Evolutionary conservation across 1,140 invertebrate species (phyloP).

Genomic region (Maconellicoccus hirsutus): DNA sequence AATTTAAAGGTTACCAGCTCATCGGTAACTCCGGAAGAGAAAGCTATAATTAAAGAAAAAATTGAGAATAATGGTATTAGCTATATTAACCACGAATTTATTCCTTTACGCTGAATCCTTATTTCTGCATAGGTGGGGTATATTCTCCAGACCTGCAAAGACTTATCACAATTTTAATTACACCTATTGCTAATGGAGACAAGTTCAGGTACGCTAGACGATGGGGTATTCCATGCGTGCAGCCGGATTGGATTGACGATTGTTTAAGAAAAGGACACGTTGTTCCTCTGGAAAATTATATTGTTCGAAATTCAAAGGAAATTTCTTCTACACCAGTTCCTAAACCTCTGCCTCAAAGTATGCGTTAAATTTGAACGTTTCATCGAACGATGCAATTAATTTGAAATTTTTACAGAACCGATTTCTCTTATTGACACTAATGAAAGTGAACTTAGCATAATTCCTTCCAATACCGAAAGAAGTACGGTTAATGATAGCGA

Average conservation of each 20-base stretch:
- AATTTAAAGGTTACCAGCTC: slow-evolving; percentile 68
- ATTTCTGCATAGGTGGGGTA: slow-evolving; percentile 28
- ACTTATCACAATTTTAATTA: slow-evolving; percentile 42
- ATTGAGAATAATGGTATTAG: slow-evolving; percentile 55
- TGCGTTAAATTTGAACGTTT: no score
- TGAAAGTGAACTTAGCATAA: neutral
- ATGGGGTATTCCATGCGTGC: slow-evolving; percentile 60
- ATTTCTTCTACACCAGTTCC: slow-evolving; percentile 37
- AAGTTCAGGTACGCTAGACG: slow-evolving; percentile 68
- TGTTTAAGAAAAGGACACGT: slow-evolving; percentile 60
- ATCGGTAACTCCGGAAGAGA: slow-evolving; percentile 51
- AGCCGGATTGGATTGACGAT: slow-evolving; percentile 63
- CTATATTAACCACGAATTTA: slow-evolving; percentile 18
- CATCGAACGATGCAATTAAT: no score
- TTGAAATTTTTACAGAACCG: neutral
- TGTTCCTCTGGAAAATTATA: slow-evolving; percentile 52
- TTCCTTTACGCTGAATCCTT: slow-evolving; percentile 9
- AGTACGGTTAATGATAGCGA: neutral
- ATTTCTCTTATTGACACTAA: neutral
- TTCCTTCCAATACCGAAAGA: neutral
- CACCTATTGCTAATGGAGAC: slow-evolving; percentile 49
- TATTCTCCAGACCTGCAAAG: slow-evolving; percentile 35
- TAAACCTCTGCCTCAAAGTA: neutral
- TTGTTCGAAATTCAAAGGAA: slow-evolving; percentile 40
- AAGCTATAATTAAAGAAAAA: slow-evolving; percentile 54